Evolutionary conservation across 2,797 vertebrate species (phyloP).

Genomic region (Macrochelys suwanniensis): DNA sequence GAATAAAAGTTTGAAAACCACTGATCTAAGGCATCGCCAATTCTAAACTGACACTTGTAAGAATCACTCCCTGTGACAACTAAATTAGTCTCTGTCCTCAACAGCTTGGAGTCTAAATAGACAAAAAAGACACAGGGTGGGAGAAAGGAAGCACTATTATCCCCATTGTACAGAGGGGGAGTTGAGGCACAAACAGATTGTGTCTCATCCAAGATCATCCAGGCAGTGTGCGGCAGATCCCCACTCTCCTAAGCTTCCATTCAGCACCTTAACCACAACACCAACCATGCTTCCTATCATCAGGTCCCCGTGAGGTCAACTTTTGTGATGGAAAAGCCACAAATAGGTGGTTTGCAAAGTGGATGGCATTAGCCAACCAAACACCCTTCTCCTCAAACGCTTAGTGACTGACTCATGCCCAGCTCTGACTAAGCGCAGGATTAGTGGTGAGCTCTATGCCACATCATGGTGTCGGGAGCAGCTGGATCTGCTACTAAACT

Average conservation of each 20-base stretch:
- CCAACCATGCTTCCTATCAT: background rate
- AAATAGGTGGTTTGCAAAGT: background rate
- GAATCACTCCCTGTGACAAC: background rate
- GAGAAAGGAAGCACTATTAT: background rate
- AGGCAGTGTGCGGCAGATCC: background rate
- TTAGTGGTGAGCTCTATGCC: background rate
- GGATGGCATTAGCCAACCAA: background rate
- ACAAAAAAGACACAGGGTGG: background rate
- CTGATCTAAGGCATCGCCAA: slow-evolving; percentile 11
- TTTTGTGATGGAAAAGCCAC: background rate
- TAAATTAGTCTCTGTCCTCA: background rate
- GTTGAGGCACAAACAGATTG: background rate
- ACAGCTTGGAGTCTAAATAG: background rate
- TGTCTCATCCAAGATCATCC: background rate
- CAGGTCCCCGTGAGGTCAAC: background rate
- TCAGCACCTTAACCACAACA: background rate
- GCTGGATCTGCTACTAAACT: background rate
- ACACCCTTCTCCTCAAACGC: background rate
- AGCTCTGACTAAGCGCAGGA: background rate
- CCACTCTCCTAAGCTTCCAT: background rate
- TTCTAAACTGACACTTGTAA: slow-evolving; percentile 17
- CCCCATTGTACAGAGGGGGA: background rate
- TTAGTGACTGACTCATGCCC: background rate
- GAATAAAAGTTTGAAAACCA: no score
- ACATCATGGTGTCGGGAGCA: background rate